Conservation (phyloP, 2,888 invertebrate genomes). For the Muschampia plurimacula region DNA sequence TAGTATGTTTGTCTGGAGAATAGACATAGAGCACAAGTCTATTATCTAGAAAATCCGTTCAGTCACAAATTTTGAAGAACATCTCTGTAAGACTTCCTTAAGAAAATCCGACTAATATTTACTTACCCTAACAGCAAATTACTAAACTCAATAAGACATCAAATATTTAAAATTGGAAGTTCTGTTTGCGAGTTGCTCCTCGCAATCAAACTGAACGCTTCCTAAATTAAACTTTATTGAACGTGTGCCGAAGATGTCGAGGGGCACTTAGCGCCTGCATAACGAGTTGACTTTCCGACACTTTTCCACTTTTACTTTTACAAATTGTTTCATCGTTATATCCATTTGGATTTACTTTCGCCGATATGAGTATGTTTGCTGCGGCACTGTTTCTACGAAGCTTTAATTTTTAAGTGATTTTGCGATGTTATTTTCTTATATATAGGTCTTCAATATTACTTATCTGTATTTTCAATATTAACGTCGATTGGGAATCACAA, state of each 20-base stretch:
- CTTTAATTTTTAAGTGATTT: too few relatives aligned
- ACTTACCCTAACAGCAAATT: neutral
- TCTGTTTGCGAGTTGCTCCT: neutral
- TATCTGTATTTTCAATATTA: too few relatives aligned
- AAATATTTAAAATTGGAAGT: neutral
- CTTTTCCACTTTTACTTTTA: slow-evolving; percentile 27
- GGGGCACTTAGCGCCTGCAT: slow-evolving; percentile 31
- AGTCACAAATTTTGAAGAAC: too few relatives aligned
- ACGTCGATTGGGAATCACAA: too few relatives aligned
- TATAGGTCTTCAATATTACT: too few relatives aligned
- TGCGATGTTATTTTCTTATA: too few relatives aligned
- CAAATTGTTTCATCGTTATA: slow-evolving; percentile 15
- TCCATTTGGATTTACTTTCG: slow-evolving; percentile 22
- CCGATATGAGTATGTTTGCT: neutral
- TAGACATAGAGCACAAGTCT: too few relatives aligned
- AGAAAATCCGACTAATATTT: too few relatives aligned
- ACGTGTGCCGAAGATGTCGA: slow-evolving; percentile 20
- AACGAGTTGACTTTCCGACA: slow-evolving; percentile 34
- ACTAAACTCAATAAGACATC: neutral
- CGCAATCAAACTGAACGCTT: neutral
- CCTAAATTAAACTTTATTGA: slow-evolving; percentile 21
- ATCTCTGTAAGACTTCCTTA: too few relatives aligned
- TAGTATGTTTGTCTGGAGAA: too few relatives aligned
- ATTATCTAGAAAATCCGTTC: too few relatives aligned
- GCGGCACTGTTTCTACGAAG: neutral